These are phyloP conservation scores for Petrolisthes manimaculis DNA, from an alignment of 2,888 invertebrate genomes.

Conservation along the genomic window DNA sequence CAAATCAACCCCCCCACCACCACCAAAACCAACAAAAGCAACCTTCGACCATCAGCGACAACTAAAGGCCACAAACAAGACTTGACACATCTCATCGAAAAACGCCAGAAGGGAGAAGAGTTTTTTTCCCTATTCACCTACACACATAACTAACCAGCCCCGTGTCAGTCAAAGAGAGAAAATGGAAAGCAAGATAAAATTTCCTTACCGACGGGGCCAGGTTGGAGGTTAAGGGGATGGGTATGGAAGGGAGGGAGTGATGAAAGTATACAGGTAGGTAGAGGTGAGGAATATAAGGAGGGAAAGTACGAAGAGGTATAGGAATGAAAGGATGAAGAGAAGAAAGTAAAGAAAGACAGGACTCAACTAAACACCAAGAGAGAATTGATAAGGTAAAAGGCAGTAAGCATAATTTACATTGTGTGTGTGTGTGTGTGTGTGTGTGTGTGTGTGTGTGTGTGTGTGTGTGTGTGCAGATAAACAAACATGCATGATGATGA, in stretches of 20 bases:
- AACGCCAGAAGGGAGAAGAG: too few relatives aligned
- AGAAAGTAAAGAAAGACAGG: too few relatives aligned
- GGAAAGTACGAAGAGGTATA: neutral
- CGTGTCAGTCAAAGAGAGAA: neutral
- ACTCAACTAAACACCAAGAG: too few relatives aligned
- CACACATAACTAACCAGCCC: too few relatives aligned
- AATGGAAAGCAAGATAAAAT: neutral
- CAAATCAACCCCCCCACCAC: neutral
- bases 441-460: constrained; percentile 27
- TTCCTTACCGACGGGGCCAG: neutral
- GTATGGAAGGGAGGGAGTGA: neutral
- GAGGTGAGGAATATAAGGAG: neutral
- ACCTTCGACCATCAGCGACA: too few relatives aligned
- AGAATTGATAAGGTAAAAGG: too few relatives aligned
- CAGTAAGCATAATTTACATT: neutral
- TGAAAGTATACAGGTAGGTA: neutral
- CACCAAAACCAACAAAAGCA: too few relatives aligned
- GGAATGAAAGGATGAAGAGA: neutral
- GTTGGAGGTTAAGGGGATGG: neutral
- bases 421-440: constrained; percentile 28
- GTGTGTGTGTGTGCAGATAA: neutral
- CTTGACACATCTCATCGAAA: too few relatives aligned
- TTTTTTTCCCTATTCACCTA: too few relatives aligned
- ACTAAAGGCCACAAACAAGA: too few relatives aligned
- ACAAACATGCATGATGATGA: neutral